phyloP scores from a whole-genome alignment of 1,140 invertebrate species.

The Microplitis demolitor region DNA sequence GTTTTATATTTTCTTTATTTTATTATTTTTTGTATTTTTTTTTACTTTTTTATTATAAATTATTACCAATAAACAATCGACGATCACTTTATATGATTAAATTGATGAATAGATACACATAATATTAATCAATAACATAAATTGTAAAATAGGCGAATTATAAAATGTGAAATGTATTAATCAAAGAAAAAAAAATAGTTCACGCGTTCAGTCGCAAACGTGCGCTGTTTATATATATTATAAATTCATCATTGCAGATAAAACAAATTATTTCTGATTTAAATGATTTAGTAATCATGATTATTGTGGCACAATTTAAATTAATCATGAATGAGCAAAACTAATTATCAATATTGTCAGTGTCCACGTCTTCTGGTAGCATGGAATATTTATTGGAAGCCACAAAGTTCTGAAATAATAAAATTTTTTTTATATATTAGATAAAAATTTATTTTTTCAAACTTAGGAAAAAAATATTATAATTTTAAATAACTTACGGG shows the following conservation, averaged over 20 bases:
- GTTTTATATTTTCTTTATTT: neutral
- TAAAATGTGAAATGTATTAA: conserved; percentile 48
- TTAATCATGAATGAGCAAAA: conserved; percentile 36
- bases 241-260: conserved; percentile 41
- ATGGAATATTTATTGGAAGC: conserved; percentile 67
- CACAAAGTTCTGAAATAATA: conserved; percentile 64
- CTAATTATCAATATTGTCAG: conserved; percentile 56
- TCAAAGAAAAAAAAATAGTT: conserved; percentile 17
- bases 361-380: conserved; percentile 56
- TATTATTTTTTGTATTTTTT: neutral
- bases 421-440: conserved; percentile 5
- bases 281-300: conserved; percentile 43
- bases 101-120: conserved; percentile 26
- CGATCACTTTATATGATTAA: conserved; percentile 17
- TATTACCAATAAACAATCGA: conserved; percentile 6
- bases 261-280: conserved; percentile 48
- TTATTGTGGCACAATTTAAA: conserved; percentile 54
- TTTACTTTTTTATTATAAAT: neutral
- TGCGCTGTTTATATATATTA: conserved; percentile 24
- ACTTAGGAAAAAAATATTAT: conserved; percentile 4
- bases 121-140: conserved; percentile 48
- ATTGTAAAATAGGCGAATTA: conserved; percentile 60
- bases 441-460: neutral
- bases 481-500: conserved; percentile 57
- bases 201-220: neutral